phyloP scores from a whole-genome alignment of 2,113 vertebrate genomes.

The Sylvietta virens region DNA sequence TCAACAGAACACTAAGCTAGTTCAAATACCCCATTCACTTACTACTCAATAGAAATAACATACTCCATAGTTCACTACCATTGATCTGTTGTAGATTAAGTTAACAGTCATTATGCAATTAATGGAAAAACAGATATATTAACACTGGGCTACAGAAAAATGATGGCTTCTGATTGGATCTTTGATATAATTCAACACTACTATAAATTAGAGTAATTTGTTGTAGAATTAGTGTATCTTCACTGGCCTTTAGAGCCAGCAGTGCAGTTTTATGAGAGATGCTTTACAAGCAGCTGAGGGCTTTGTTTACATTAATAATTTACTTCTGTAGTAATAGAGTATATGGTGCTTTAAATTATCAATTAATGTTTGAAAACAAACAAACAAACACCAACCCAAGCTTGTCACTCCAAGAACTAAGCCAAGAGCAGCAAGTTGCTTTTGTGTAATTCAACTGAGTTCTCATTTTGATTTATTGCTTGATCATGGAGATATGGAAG shows the following conservation, averaged over 20 bases:
- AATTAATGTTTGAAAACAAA: background rate
- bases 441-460: background rate
- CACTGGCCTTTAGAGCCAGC: background rate
- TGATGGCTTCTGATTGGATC: background rate
- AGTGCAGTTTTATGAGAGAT: background rate
- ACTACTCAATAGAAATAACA: background rate
- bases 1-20: background rate
- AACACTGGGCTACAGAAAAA: background rate
- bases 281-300: background rate
- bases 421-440: background rate
- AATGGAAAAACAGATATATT: constrained; percentile 15
- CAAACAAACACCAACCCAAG: background rate
- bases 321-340: background rate
- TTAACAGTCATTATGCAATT: constrained; percentile 25
- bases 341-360: background rate
- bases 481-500: background rate
- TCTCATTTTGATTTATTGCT: background rate
- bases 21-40: constrained; percentile 3
- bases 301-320: background rate
- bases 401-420: background rate
- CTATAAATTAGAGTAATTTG: background rate
- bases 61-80: background rate
- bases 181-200: background rate
- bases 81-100: constrained; percentile 33
- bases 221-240: background rate